Evolutionary conservation across 2,888 invertebrate species (phyloP), one percentile per base, ranked within the genome.

Genomic region (Ceriagrion tenellum): DNA sequence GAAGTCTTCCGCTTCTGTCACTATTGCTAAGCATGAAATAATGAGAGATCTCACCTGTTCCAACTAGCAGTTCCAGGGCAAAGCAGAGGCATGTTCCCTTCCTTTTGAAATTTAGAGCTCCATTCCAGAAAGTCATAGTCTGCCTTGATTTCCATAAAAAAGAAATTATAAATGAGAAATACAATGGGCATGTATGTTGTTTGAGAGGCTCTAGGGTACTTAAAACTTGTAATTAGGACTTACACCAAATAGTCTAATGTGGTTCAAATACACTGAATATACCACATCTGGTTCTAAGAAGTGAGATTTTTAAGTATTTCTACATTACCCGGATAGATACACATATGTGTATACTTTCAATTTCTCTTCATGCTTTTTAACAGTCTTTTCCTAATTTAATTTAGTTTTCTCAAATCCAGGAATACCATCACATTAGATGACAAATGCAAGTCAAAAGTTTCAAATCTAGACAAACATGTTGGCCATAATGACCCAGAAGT

Each of bases 61-160:
- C 98, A 98, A 95, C 97, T 97, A 81, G 97, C 97, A 55, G 98
- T 98, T 40, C 98, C 98, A 47, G 97, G 97, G 96, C 97, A 97
- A 35, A 97, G 97, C 95, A 97, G 96, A 95, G 97, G 97, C 96
- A 97, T 97, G 81, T 97, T 97, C 30, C 97, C 97, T 59, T 97
- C 97, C 95, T 97, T 96, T 96, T 97, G 96, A 95, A 97, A 97
- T 18, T 97, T 96, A 96, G 97, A 97, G 55, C 97, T 97, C 96
- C 97, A 97, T 95, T 97, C 97, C 6, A 97, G 97, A 96, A 97
- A 97, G 96, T 97, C 97, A 96, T 97, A 97, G 96, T 97, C 97
- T 4, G 97, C 97, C 97, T 97, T 96, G 59, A 96, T 96, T 95
- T 95, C 95, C 95, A 95, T 89, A 91, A 35, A 95, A 16, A 81